These are phyloP conservation scores for Plumapathes pennacea DNA, from an alignment of 92 coral and sea anemone genomes.

Conservation along the genomic window DNA sequence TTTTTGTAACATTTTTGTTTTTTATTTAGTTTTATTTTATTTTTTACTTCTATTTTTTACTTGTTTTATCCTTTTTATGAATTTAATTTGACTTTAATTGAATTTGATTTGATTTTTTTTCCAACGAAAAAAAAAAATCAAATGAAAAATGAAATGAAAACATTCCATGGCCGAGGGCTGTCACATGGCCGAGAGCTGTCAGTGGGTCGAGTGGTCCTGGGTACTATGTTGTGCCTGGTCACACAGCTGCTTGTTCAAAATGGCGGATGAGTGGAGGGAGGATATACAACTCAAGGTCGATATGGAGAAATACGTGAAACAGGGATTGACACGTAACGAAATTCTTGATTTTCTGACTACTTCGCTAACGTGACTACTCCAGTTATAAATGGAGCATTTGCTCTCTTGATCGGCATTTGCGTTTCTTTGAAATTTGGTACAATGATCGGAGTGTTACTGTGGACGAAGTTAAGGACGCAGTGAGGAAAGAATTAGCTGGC, in stretches of 20 bases:
- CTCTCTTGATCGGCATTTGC: slow-evolving; percentile 9
- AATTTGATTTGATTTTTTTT: too few species aligned
- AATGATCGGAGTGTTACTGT: slow-evolving; percentile 1
- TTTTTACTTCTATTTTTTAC: too few species aligned
- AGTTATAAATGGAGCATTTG: slow-evolving; percentile 23
- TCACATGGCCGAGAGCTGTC: too few species aligned
- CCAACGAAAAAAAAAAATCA: too few species aligned
- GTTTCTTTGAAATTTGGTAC: slow-evolving; percentile 7
- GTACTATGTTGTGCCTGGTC: too few species aligned
- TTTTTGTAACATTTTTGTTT: too few species aligned
- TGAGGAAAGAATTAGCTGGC: slow-evolving; percentile 14
- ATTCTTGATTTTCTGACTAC: slow-evolving; percentile 33
- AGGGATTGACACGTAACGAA: slow-evolving; percentile 17
- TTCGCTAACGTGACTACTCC: slow-evolving; percentile 15
- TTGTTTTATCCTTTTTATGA: too few species aligned
- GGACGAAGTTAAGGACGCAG: slow-evolving; percentile 17
- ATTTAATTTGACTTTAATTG: too few species aligned
- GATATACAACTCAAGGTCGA: slow-evolving; percentile 13
- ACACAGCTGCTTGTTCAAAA: background rate
- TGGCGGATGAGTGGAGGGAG: slow-evolving; percentile 29
- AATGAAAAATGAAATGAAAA: slow-evolving; percentile 1
- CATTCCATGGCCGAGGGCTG: slow-evolving; percentile 9
- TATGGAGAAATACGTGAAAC: slow-evolving; percentile 21
- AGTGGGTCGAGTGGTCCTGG: too few species aligned
- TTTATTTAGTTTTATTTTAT: too few species aligned